phyloP scores from a whole-genome alignment of 2,113 vertebrate genomes.

The Ceuthmochares aereus region DNA sequence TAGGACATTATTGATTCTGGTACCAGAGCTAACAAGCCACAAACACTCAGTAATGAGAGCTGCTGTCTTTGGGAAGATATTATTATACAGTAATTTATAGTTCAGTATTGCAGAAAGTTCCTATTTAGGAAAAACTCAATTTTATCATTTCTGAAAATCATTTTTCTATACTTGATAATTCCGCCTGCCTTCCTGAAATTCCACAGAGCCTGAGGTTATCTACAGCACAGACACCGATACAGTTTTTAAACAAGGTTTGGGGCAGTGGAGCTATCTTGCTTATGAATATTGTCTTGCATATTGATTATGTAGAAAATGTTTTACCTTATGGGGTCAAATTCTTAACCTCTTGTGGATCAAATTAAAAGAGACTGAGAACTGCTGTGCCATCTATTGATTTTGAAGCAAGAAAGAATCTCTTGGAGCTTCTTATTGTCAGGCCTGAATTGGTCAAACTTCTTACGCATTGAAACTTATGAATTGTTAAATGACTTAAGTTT shows the following conservation, averaged over 20 bases:
- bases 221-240: neutral
- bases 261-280: neutral
- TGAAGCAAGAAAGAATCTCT: slow-evolving; percentile 6
- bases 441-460: slow-evolving; percentile 17
- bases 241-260: neutral
- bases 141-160: neutral
- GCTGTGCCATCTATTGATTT: slow-evolving; percentile 14
- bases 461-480: neutral
- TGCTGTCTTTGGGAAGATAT: slow-evolving; percentile 36
- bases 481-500: neutral
- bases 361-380: slow-evolving; percentile 27
- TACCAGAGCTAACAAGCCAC: slow-evolving; percentile 17
- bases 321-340: slow-evolving; percentile 13
- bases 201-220: slow-evolving; percentile 19
- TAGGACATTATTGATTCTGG: neutral
- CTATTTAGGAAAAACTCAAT: neutral
- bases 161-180: neutral
- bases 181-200: neutral
- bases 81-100: slow-evolving; percentile 22
- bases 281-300: neutral
- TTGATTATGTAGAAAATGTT: slow-evolving; percentile 4
- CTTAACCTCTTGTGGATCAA: slow-evolving; percentile 21
- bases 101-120: neutral
- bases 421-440: neutral
- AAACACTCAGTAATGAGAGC: neutral